Base-by-base conservation (phyloP, 1,140 invertebrate species). In the Nomia melanderi region DNA sequence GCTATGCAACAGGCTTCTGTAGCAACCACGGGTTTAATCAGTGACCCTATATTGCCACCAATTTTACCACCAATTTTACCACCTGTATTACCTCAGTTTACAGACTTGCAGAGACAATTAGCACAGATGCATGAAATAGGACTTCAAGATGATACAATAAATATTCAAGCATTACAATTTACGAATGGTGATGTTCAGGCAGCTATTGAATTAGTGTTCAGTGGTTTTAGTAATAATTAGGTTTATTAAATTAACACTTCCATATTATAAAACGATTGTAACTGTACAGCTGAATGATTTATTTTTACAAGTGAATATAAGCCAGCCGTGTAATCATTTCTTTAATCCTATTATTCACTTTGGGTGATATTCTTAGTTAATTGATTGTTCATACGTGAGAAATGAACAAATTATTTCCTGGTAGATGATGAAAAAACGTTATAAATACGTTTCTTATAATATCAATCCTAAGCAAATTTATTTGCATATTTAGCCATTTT, bases 101-200 rank as follows among this genome's bases (percentile, higher is more conserved):
- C 83, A 9, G 87, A 92, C 69, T 67, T 93, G 2, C 88, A 90
- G 33, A 81, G 75, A 44, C 96, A 98, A 90, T 91, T 99, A 69
- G 95, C 97, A 59, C 96, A 97, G 87, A 95, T 99, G 93, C 93
- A 96, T 41, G 95, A 95, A 79, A 96, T 99, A 95, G 98, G 98
- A 54, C 96, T 99, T 86, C 93, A 95, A 2, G 96, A 99, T 91
- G 95, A 97, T 83, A 94, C 95, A 57, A 93, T 96, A 27, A 99
- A 98, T 91, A 90, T 98, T 33, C 95, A 96, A 92, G 97, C 96
- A 27, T 91, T 98, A 36, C 94, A 95, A 78, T 93, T 96, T 23
- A 96, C 97, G 11, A 95, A 95, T 88, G 97, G 97, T 4, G 96
- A 98, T 92, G 95, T 98, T 4, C 97, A 97, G 90, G 96, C 96